Conservation (phyloP, 2,797 vertebrate species). For the Loriculus beryllinus region DNA sequence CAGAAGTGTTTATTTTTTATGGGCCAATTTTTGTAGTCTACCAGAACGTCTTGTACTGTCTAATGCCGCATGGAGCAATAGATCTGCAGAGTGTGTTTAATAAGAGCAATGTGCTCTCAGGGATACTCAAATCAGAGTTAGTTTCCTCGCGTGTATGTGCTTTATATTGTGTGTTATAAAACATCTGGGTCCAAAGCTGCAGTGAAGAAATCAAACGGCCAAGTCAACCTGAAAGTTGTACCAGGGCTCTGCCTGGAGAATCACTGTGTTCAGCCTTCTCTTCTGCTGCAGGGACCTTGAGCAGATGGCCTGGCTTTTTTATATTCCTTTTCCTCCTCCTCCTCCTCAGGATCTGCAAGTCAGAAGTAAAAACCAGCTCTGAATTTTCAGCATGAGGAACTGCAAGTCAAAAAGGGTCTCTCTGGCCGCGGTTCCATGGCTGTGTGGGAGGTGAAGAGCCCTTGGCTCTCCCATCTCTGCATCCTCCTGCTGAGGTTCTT, state of each 20-base stretch:
- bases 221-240: slow-evolving; percentile 22
- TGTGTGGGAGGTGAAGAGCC: not conserved
- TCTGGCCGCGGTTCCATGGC: not conserved
- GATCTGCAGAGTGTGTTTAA: slow-evolving; percentile 54
- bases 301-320: slow-evolving; percentile 29
- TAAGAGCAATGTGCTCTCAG: slow-evolving; percentile 47
- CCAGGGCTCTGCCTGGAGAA: not conserved
- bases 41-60: slow-evolving; percentile 45
- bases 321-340: not conserved
- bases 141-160: not conserved
- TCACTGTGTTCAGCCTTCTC: not conserved
- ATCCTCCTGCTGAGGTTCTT: not conserved
- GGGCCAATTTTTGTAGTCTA: slow-evolving; percentile 51
- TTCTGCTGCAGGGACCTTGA: slow-evolving; percentile 17
- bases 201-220: not conserved
- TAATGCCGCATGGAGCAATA: slow-evolving; percentile 33
- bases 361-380: slow-evolving; percentile 27
- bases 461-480: not conserved
- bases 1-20: slow-evolving; percentile 61
- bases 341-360: slow-evolving; percentile 37
- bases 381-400: slow-evolving; percentile 17
- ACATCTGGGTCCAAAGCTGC: slow-evolving; percentile 39
- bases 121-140: slow-evolving; percentile 42
- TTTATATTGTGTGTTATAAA: not conserved
- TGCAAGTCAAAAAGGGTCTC: not conserved